Evolutionary conservation across 2,888 invertebrate genomes (phyloP).

Genomic region (Caenorhabditis afra): DNA sequence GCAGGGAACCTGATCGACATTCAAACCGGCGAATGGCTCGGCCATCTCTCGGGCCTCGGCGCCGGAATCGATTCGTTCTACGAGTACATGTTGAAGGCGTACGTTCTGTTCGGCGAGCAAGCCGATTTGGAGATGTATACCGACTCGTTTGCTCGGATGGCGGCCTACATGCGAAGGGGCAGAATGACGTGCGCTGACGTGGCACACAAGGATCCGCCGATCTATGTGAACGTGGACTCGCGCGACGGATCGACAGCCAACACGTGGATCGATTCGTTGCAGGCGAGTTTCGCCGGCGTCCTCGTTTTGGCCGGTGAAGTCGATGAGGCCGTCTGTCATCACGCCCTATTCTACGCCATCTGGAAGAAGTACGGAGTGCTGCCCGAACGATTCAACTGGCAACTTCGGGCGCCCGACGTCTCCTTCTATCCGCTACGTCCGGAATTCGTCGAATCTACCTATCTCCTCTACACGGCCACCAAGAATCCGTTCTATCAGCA

Average conservation of each 20-base stretch:
- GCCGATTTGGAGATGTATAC: slow-evolving; percentile 84
- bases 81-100: slow-evolving; percentile 85
- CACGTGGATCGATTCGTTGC: slow-evolving; percentile 85
- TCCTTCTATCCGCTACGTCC: slow-evolving; percentile 85
- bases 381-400: slow-evolving; percentile 83
- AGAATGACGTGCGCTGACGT: slow-evolving; percentile 80
- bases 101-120: slow-evolving; percentile 84
- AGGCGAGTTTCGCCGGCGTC: slow-evolving; percentile 82
- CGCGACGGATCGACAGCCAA: slow-evolving; percentile 84
- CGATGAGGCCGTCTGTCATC: slow-evolving; percentile 85
- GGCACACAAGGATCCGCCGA: slow-evolving; percentile 83
- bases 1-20: slow-evolving; percentile 85
- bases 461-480: slow-evolving; percentile 84
- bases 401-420: slow-evolving; percentile 83
- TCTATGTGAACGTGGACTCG: slow-evolving; percentile 86
- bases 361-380: slow-evolving; percentile 84
- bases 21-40: slow-evolving; percentile 85
- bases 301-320: slow-evolving; percentile 84
- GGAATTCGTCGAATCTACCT: slow-evolving; percentile 85
- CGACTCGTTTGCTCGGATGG: slow-evolving; percentile 83
- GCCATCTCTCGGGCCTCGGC: slow-evolving; percentile 84
- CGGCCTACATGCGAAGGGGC: slow-evolving; percentile 84
- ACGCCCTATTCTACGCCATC: slow-evolving; percentile 84
- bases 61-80: slow-evolving; percentile 85
- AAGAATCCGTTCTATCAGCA: slow-evolving; percentile 85